Percentiles rank a stretch among this genome's conserved stretches.
Evolutionary conservation across 2,113 vertebrate species (phyloP).

Genomic region (Pitta sordida): DNA sequence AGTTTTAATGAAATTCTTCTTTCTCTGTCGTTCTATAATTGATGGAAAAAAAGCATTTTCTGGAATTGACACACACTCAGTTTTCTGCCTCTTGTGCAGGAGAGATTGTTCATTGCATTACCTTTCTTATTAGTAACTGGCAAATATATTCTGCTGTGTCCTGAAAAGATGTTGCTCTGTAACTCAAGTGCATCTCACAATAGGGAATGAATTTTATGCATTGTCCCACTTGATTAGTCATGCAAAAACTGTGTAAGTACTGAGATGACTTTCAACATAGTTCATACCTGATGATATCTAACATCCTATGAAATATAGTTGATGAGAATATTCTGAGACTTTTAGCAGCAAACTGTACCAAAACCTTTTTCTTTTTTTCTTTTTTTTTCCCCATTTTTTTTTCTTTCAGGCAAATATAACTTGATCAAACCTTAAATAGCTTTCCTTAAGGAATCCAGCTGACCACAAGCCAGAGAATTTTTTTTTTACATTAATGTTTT

Average conservation of each 20-base stretch:
- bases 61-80: neutral
- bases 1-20: neutral
- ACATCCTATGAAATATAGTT: neutral
- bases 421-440: neutral
- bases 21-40: neutral
- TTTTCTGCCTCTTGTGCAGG: neutral
- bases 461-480: neutral
- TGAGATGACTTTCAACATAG: neutral
- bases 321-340: neutral
- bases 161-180: neutral
- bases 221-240: neutral
- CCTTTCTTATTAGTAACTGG: neutral
- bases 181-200: neutral
- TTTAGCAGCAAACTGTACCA: neutral
- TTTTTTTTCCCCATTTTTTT: too few relatives aligned
- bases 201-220: neutral
- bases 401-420: neutral
- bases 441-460: neutral
- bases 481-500: neutral
- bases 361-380: neutral
- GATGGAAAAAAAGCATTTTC: neutral
- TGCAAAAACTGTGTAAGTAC: neutral
- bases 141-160: neutral
- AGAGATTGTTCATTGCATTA: neutral
- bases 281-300: neutral